Base-by-base conservation (phyloP, 2,888 invertebrate species). In the Oxycera nigricornis region DNA sequence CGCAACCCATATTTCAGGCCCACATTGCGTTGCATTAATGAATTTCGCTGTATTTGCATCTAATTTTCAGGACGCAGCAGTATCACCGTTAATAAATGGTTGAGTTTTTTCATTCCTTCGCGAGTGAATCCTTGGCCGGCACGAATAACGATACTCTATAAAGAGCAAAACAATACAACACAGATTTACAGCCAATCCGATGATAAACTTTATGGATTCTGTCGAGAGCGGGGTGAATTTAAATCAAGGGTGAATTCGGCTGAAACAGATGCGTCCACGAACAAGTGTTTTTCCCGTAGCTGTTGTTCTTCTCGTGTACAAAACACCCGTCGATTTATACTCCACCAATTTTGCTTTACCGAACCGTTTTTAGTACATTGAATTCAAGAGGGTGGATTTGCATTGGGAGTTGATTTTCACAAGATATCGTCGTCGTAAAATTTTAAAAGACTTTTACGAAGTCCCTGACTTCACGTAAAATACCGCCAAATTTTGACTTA, bases 31-130 rank as follows among this genome's bases (percentile, higher is more conserved):
- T 20, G 22, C 55, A 55, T 57, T 57, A 57, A 57, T 57, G 24
- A 57, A 57, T 57, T 57, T 22, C 28, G 57, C 11, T 26, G 57
- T 57, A 57, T 57, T 28, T 57, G 57, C 57, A 57, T 57, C 1
- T 26, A 57, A 57, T 57, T 57, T 57, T 14, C 24, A 57, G 24
- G 2, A 14, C 46, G 17, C 57, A 26, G 28, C 14, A 17, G 26
- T 57, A 24, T 11, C 28, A n/a, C 14, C 17, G 46, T 46, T 46
- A 46, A 11, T 46, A 46, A 46, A 46, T 46, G 17, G 46, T 2
- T 3, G n/a, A 14, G 46, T 17, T 46, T 17, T 7, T 11, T 3
- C 14, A 3, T 14, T 14, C 14, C 46, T 3, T n/a, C 14, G 46
- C 46, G 14, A 46, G n/a, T n/a, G 11, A 46, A 46, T 46, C 46